Evolutionary conservation across 2,888 invertebrate genomes (phyloP), one percentile per base, ranked within the genome.

Genomic region (Norana najaformis): DNA sequence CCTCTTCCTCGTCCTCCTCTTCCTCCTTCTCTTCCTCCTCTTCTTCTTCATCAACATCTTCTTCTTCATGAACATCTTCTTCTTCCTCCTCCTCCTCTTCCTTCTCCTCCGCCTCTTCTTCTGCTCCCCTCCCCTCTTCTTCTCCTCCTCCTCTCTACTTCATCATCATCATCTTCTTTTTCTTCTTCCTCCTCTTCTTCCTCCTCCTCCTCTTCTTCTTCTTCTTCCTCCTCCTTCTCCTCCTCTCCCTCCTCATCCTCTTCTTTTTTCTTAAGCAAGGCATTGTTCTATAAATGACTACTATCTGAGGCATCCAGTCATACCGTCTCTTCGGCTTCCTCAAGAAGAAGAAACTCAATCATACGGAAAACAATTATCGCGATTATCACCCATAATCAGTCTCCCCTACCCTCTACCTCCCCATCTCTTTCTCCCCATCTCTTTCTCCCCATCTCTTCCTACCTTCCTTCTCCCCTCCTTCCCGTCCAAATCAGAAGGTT

Each of bases 31-130:
- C 89, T 20, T 89, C 36, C 41, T 89, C 89, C 41, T 88, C 88
- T 35, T 88, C 88, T 35, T 88, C 88, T 34, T 88, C 88, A 23
- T 88, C 88, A 20, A 30, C 88, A 23, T 88, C 88, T 34, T 88
- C 88, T 34, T 88, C 88, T 34, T 88, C 88, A 20, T 88, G 30
- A 20, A 30, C 88, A 20, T 88, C 88, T 34, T 88, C 88, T 34
- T 88, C 88, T 34, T 88, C 88, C 35, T 88, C 88, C 35, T 88
- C 88, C 35, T 88, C 88, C n/a, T n/a, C n/a, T n/a, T n/a, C n/a
- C n/a, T n/a, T n/a, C n/a, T n/a, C n/a, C n/a, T n/a, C n/a, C n/a
- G n/a, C n/a, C n/a, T n/a, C n/a, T n/a, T n/a, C n/a, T n/a, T n/a
- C n/a, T n/a, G n/a, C n/a, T n/a, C n/a, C n/a, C n/a, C n/a, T n/a